Percentiles rank a stretch among this genome's conserved stretches.
These are phyloP conservation scores for Phyllostomus discolor DNA, from an alignment of 2,113 vertebrate genomes.

Conservation along the genomic window DNA sequence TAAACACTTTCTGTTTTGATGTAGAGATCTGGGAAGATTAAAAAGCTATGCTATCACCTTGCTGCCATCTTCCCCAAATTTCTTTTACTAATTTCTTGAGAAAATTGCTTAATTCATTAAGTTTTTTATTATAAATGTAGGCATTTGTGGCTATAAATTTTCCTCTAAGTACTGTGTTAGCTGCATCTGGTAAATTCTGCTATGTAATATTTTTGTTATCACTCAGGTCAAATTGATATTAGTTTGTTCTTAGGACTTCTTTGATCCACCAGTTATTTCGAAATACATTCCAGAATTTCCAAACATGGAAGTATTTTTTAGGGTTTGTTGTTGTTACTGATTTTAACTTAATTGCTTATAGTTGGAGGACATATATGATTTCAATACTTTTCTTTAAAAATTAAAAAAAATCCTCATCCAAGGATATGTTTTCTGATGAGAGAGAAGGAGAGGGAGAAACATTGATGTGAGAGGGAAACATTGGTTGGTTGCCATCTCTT, in stretches of 20 bases:
- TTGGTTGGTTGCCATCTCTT: too few species aligned
- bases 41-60: neutral
- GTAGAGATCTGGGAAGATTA: neutral
- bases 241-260: neutral
- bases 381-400: neutral
- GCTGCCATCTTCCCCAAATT: neutral
- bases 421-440: too few species aligned
- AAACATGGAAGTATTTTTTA: neutral
- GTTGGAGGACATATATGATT: neutral
- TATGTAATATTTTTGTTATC: neutral
- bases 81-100: neutral
- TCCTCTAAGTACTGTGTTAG: neutral
- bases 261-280: conserved; percentile 3
- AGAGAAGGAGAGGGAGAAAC: too few species aligned
- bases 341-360: conserved; percentile 5
- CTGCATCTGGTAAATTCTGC: neutral
- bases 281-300: neutral
- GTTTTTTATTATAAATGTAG: neutral
- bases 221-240: neutral
- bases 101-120: neutral
- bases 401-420: too few species aligned
- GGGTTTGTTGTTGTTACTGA: neutral
- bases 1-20: neutral
- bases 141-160: neutral
- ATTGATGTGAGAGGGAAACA: too few species aligned